Base-by-base conservation (phyloP, 1,140 invertebrate genomes). In the Mercenaria mercenaria region DNA sequence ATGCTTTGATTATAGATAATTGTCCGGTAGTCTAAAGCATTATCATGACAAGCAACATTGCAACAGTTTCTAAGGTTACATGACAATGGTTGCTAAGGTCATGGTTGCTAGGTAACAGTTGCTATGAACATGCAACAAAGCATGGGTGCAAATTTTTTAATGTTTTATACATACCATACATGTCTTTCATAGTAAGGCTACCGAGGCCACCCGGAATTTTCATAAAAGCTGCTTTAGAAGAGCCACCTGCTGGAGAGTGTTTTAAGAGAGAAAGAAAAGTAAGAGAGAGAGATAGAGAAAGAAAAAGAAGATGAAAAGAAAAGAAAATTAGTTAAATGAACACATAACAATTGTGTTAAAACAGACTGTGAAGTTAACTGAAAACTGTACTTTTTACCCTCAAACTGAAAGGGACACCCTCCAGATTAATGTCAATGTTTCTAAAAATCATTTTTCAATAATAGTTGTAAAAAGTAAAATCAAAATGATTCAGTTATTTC, bases 131-230 rank as follows among this genome's bases (percentile, higher is more conserved):
- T 64, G 59, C 59, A 64, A 29, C n/a, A 64, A 64, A 64, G 59
- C 59, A 29, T 6, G 8, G 59, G 59, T 64, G 59, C 59, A 29
- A 47, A 15, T 8, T 47, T 6, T 64, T 29, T 29, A 18, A 39
- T 69, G 10, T 69, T 41, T n/a, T 32, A 79, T 87, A 87, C 85
- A 29, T 79, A 87, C 85, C 85, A 79, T 77, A 87, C 85, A 87
- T 77, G 56, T 87, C 74, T 29, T 77, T 87, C 85, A 87, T 87
- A 23, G 85, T 87, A 3, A 76, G 18, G 34, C 59, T 76, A 32
- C 72, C 85, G 0, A 59, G 72, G 8, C 69, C 74, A 61, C 52
- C 74, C n/a, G 85, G 69, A 13, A 87, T 87, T 87, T 79, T 87
- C 52, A 64, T 79, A 37, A 87, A 87, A 41, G 32, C 74, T 47